Evolutionary conservation across 2,113 vertebrate species (phyloP), one percentile per base, ranked within the genome.

Genomic region (Cochlearius cochlearius): DNA sequence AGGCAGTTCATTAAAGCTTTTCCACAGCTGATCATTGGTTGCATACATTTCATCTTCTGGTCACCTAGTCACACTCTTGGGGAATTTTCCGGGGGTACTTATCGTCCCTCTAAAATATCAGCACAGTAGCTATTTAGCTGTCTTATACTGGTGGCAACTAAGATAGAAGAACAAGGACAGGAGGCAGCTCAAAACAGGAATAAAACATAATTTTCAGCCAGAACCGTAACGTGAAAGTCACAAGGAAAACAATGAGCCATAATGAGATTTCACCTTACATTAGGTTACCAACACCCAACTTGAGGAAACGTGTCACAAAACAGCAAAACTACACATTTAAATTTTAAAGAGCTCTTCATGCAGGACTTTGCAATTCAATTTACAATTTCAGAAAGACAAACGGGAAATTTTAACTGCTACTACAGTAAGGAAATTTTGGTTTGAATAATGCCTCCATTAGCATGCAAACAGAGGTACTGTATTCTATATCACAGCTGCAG

Each of bases 31-130:
- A 38, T 38, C 30, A 14, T 2, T 53, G 12, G 7, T 23, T 75
- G 38, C 15, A 18, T 12, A 5, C 2, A 1, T 38, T 93, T 64
- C 30, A 50, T 49, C 36, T 90, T 63, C 75, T 86, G n/a, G 16
- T 47, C 55, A 67, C 25, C 9, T 5, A 60, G 15, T 50, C 7
- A 58, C 8, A 41, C 5, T 5, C 55, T 11, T 0, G 0, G 3
- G 25, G 27, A 58, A 34, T 53, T 36, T 49, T 62, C 59, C 52
- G 66, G 14, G 15, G 7, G 23, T n/a, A 25, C 8, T 49, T 34
- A 18, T 0, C 20, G 21, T 25, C 27, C 39, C 32, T 41, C 38
- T 60, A 71, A 75, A 82, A 55, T 30, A 90, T 1, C 60, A 63
- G 34, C 55, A 39, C 12, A 36, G 43, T 15, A 93, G 16, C 7